phyloP scores from a whole-genome alignment of 1,140 invertebrate genomes.

The Scaptomyza hsui region DNA sequence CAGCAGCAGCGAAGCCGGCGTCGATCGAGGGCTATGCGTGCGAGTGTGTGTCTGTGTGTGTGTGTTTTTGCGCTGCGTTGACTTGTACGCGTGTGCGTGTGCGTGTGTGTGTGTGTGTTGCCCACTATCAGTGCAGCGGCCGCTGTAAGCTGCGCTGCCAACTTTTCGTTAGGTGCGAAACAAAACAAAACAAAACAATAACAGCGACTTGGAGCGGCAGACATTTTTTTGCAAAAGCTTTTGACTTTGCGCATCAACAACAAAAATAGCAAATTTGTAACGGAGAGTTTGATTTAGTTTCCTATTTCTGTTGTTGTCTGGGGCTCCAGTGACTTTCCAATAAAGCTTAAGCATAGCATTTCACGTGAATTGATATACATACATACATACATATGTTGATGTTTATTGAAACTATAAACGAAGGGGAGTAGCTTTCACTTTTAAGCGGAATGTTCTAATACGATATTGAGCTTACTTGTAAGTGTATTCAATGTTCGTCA shows the following conservation, averaged over 20 bases:
- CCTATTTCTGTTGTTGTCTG: background rate
- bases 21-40: constrained; percentile 24
- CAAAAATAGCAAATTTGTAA: constrained; percentile 23
- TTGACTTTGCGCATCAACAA: constrained; percentile 30
- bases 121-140: constrained; percentile 43
- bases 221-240: constrained; percentile 19
- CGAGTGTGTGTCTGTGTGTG: background rate
- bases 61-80: constrained; percentile 27
- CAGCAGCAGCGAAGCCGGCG: constrained; percentile 5
- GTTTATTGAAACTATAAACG: background rate
- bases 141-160: constrained; percentile 21
- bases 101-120: constrained; percentile 21
- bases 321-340: constrained; percentile 1
- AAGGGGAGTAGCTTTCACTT: background rate
- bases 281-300: constrained; percentile 11
- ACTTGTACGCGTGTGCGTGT: constrained; percentile 17
- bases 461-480: background rate
- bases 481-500: constrained; percentile 7
- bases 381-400: background rate
- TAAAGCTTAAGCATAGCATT: background rate
- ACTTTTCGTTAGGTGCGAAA: constrained; percentile 3
- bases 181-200: constrained; percentile 26
- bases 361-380: background rate
- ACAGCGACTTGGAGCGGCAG: constrained; percentile 17
- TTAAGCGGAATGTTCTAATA: background rate